These are phyloP conservation scores for Neopipo cinnamomea DNA, from an alignment of 2,113 vertebrate genomes.

Conservation along the genomic window DNA sequence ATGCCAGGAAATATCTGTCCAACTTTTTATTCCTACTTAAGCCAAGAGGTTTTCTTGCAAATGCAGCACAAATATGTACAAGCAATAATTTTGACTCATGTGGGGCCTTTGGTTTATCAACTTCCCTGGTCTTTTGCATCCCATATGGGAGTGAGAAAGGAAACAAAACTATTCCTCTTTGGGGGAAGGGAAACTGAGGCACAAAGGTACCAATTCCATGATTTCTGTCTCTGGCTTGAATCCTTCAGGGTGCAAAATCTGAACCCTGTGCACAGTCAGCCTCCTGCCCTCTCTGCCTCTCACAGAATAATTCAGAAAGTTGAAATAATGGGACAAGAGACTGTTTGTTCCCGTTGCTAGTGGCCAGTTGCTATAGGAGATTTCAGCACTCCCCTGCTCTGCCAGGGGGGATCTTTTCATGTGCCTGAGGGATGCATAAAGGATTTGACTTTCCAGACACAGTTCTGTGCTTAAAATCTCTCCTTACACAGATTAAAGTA, in stretches of 20 bases:
- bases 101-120: not conserved
- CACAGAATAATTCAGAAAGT: not conserved
- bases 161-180: not conserved
- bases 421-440: constrained; percentile 5
- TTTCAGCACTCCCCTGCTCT: not conserved
- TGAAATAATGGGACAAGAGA: not conserved
- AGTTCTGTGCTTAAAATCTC: constrained; percentile 19
- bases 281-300: not conserved
- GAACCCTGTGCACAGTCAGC: not conserved
- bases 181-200: not conserved
- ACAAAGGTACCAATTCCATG: not conserved
- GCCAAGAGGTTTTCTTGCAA: not conserved
- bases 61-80: not conserved
- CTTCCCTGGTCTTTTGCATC: not conserved
- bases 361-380: constrained; percentile 11
- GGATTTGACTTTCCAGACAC: constrained; percentile 17
- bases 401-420: not conserved
- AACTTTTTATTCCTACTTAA: not conserved
- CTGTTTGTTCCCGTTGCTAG: constrained; percentile 20
- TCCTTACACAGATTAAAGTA: constrained; percentile 40
- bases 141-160: not conserved
- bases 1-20: constrained; percentile 3
- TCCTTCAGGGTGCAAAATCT: not conserved
- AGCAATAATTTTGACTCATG: not conserved
- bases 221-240: not conserved